Conservation (phyloP, 1,140 invertebrate species). For the Amphibalanus amphitrite region DNA sequence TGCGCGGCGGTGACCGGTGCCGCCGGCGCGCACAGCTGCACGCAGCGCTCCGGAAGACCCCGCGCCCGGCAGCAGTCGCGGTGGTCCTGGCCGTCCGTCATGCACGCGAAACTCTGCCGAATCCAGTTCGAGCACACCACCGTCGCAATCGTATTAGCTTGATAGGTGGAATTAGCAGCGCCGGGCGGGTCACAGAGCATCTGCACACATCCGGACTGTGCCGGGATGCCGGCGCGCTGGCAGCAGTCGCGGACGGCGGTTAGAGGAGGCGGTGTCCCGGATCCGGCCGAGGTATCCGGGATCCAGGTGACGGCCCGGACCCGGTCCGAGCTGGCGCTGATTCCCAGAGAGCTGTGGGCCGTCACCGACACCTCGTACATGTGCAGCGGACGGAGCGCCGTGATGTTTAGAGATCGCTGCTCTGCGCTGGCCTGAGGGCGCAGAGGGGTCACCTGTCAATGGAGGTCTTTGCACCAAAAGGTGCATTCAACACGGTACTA, state of each 20-base stretch:
- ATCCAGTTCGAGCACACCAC: not conserved
- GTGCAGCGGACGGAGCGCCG: not conserved
- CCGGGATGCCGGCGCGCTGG: not conserved
- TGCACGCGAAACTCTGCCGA: too few relatives aligned
- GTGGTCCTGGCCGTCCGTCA: too few relatives aligned
- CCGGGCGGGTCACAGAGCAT: not conserved
- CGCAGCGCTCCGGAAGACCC: too few relatives aligned
- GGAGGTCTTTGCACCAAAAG: too few relatives aligned
- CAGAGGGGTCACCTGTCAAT: not conserved
- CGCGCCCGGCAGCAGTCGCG: too few relatives aligned
- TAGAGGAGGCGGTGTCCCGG: not conserved
- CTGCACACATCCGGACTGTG: not conserved
- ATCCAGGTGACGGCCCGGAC: not conserved
- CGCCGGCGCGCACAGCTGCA: too few relatives aligned
- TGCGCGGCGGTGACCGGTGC: too few relatives aligned
- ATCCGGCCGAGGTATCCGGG: not conserved
- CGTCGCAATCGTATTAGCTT: too few relatives aligned
- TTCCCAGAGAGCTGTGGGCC: not conserved
- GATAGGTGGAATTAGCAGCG: not conserved
- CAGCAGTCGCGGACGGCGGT: not conserved
- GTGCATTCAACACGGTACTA: too few relatives aligned
- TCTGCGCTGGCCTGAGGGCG: not conserved
- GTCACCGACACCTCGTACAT: not conserved
- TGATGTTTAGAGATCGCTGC: not conserved
- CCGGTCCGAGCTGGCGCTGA: not conserved